phyloP scores from a whole-genome alignment of 2,888 invertebrate genomes.

The Pandemis cinnamomeana region DNA sequence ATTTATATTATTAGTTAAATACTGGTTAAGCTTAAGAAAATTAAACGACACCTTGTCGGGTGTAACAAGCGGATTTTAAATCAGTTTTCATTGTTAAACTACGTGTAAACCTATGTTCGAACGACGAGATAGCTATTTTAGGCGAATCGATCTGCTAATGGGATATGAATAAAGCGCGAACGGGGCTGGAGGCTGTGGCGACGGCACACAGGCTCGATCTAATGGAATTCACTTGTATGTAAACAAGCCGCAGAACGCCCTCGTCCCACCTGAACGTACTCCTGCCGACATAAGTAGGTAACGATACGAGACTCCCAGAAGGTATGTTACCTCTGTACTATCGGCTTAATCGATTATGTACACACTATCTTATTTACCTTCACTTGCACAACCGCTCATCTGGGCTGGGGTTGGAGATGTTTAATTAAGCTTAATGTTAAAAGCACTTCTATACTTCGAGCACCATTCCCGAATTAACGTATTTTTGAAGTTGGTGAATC shows the following conservation, averaged over 20 bases:
- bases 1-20: no score
- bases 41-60: no score
- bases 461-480: not conserved
- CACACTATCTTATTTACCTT: slow-evolving; percentile 19
- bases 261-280: slow-evolving; percentile 53
- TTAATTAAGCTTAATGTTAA: slow-evolving; percentile 17
- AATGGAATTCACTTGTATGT: slow-evolving; percentile 84
- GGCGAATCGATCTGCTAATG: slow-evolving; percentile 82
- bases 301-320: slow-evolving; percentile 42
- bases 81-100: slow-evolving; percentile 29
- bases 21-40: no score
- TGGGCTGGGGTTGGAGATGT: not conserved
- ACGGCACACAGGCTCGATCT: slow-evolving; percentile 76
- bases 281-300: slow-evolving; percentile 41
- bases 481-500: not conserved
- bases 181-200: slow-evolving; percentile 71
- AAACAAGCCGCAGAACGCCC: slow-evolving; percentile 78
- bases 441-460: not conserved
- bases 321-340: slow-evolving; percentile 47
- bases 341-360: slow-evolving; percentile 38
- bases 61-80: slow-evolving; percentile 3
- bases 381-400: slow-evolving; percentile 17
- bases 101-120: slow-evolving; percentile 24
- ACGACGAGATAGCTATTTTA: slow-evolving; percentile 36
- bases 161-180: slow-evolving; percentile 80